Percentiles rank a stretch among this genome's conserved stretches.
phyloP scores from a whole-genome alignment of 2,113 vertebrate genomes.

The human region DNA sequence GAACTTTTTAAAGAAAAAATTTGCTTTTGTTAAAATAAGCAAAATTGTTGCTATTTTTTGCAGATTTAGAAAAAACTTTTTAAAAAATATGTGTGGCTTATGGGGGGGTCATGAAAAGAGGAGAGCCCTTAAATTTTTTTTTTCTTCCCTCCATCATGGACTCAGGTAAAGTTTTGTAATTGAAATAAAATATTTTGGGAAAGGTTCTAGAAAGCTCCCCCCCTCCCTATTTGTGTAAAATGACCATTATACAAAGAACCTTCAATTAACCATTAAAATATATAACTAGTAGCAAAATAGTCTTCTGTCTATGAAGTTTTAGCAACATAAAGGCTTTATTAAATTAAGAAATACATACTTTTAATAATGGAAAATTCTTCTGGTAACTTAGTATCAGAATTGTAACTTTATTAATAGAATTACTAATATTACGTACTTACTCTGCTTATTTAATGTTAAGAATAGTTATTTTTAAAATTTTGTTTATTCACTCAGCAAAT shows the following conservation, averaged over 20 bases:
- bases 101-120: neutral
- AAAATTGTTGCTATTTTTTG: neutral
- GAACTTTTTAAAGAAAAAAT: neutral
- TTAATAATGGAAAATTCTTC: conserved; percentile 21
- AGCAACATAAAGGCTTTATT: neutral
- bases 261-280: neutral
- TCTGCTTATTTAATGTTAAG: neutral
- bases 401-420: neutral
- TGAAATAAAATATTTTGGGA: neutral
- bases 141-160: neutral
- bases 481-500: neutral
- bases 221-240: neutral
- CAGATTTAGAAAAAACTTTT: neutral
- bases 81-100: neutral
- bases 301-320: neutral
- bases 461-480: neutral
- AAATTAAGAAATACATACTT: neutral
- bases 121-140: neutral
- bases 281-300: neutral
- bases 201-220: neutral
- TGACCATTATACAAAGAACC: neutral
- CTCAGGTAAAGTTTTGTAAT: neutral
- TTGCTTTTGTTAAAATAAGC: neutral
- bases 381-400: neutral
- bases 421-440: neutral